Percentiles rank a stretch among this genome's conserved stretches.
Evolutionary conservation across 2,888 invertebrate genomes (phyloP).

Genomic region (Diogma glabrata): DNA sequence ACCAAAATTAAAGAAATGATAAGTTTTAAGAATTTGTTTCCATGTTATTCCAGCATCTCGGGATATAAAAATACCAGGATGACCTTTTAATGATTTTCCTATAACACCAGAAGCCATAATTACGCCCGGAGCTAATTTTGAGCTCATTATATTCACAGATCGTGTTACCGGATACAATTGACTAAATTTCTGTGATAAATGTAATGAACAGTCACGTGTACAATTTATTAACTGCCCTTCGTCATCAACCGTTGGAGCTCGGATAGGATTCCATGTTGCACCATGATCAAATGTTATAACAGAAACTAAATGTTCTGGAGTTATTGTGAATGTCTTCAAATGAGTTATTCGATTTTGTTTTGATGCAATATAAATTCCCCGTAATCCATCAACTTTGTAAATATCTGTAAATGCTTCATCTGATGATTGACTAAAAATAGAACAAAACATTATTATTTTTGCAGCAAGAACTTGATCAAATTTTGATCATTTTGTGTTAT

Average conservation of each 20-base stretch:
- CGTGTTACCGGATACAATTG: constrained; percentile 70
- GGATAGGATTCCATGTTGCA: constrained; percentile 64
- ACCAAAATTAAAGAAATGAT: constrained; percentile 78
- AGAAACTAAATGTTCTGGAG: constrained; percentile 64
- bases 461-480: background rate
- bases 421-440: constrained; percentile 54
- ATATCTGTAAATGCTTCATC: constrained; percentile 78
- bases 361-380: constrained; percentile 83
- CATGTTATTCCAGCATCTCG: constrained; percentile 73
- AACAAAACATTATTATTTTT: background rate
- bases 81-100: constrained; percentile 65
- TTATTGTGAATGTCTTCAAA: constrained; percentile 37
- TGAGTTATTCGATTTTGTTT: constrained; percentile 45
- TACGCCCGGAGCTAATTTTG: constrained; percentile 77
- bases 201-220: constrained; percentile 65
- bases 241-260: constrained; percentile 57
- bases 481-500: constrained; percentile 17
- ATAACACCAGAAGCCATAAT: constrained; percentile 78
- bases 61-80: constrained; percentile 68
- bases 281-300: constrained; percentile 82
- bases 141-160: constrained; percentile 71
- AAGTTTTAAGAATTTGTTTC: constrained; percentile 67
- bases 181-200: constrained; percentile 76
- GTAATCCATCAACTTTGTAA: constrained; percentile 74
- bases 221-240: constrained; percentile 58